Evolutionary conservation across 92 coral and sea anemone species (phyloP).

Genomic region (Zoanthus gigantus): DNA sequence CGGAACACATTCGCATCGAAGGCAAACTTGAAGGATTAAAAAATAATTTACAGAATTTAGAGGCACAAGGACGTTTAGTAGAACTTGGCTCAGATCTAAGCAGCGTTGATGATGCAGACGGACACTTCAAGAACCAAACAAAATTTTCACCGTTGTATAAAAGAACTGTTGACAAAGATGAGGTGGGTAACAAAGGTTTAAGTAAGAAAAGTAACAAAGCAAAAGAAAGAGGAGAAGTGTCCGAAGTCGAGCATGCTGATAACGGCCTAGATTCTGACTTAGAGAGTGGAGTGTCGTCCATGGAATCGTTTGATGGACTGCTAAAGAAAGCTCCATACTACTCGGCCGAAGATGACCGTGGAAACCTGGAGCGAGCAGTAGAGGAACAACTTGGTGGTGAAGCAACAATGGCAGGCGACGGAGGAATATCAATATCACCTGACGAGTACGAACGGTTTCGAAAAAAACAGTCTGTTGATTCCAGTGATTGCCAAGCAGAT

Average conservation of each 20-base stretch:
- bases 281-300: conserved; percentile 92
- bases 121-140: neutral
- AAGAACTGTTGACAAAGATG: neutral
- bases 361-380: conserved; percentile 9
- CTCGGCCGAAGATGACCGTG: conserved; percentile 41
- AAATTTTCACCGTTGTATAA: neutral
- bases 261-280: conserved; percentile 73
- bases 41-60: conserved; percentile 34
- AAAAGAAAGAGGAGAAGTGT: neutral
- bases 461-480: conserved; percentile 37
- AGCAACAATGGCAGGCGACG: conserved; percentile 27
- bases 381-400: conserved; percentile 46
- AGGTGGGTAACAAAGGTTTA: neutral
- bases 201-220: neutral
- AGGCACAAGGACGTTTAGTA: conserved; percentile 3
- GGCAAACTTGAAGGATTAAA: conserved; percentile 62
- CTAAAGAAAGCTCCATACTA: conserved; percentile 58
- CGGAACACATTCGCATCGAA: conserved; percentile 58
- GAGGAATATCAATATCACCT: conserved; percentile 71
- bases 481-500: conserved; percentile 16
- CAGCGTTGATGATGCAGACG: neutral
- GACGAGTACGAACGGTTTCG: conserved; percentile 72
- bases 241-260: conserved; percentile 31
- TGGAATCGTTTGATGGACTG: conserved; percentile 88
- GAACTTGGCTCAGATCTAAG: neutral